Percentiles rank a stretch among this genome's conserved stretches.
Evolutionary conservation across 2,888 invertebrate genomes (phyloP).

Genomic region (Melipona bicolor): DNA sequence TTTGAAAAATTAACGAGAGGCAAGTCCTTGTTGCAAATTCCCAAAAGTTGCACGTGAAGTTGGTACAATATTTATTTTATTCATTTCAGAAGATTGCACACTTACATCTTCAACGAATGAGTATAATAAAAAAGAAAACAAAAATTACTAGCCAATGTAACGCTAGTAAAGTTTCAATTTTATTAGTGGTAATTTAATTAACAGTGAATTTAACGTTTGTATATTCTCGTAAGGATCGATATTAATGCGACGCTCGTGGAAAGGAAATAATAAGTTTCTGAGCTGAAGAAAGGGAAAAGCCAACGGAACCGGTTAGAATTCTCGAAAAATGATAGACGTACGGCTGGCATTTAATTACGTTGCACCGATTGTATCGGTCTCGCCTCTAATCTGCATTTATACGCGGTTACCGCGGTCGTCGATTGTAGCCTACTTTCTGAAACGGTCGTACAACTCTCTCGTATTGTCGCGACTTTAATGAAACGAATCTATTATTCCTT

Average conservation of each 20-base stretch:
- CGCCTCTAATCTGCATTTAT: constrained; percentile 46
- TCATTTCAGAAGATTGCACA: too few species aligned
- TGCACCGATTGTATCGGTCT: constrained; percentile 57
- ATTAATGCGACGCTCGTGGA: constrained; percentile 4
- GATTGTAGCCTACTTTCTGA: constrained; percentile 42
- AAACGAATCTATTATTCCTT: constrained; percentile 1
- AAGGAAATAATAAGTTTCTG: constrained; percentile 13
- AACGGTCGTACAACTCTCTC: constrained; percentile 15
- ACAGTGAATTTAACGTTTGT: neutral
- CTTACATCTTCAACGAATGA: too few species aligned
- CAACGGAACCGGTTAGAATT: constrained; percentile 55
- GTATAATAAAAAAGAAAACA: too few species aligned
- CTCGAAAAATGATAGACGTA: constrained; percentile 55
- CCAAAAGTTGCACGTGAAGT: too few species aligned
- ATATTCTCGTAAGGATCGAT: constrained; percentile 19
- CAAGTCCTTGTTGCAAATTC: too few species aligned
- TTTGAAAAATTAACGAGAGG: too few species aligned
- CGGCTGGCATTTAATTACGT: constrained; percentile 57
- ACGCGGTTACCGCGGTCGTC: constrained; percentile 26
- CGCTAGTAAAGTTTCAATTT: too few species aligned
- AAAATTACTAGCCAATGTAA: too few species aligned
- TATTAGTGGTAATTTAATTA: too few species aligned
- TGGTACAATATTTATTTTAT: too few species aligned
- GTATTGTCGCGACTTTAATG: constrained; percentile 10
- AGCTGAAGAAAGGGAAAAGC: constrained; percentile 34